Evolutionary conservation across 2,888 invertebrate species (phyloP), one percentile per base, ranked within the genome.

Genomic region (Anagyrus pseudococci): DNA sequence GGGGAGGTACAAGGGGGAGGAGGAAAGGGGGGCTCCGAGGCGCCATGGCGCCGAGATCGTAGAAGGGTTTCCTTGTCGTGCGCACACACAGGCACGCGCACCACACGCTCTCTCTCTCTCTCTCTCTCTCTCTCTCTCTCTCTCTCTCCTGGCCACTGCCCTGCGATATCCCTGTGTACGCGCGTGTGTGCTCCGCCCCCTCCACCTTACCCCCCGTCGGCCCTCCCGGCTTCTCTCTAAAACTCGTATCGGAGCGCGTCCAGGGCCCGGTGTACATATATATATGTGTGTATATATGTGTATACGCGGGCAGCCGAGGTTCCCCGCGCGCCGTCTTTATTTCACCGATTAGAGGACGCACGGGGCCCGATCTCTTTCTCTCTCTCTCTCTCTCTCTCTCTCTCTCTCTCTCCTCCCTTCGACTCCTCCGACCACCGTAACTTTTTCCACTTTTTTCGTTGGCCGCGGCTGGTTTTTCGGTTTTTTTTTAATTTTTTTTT

Each of bases 51-150:
- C 80, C 80, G 80, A 72, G 72, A 70, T 72, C 79, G 77, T 80
- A 81, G 80, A 81, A 81, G 80, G 80, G 80, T 81, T 81, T 81
- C 71, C 80, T 79, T 81, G 80, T 81, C 79, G 72, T 72, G 63
- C 72, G 67, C 73, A 63, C 72, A 71, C 73, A 68, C 69, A 66
- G 50, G 50, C 69, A 19, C 57, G 26, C 37, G 56, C 54, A 61
- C 19, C 57, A 59, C 59, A 66, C 62, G 62, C 64, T 56, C 64
- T 53, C 23, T 2, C n/a, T 23, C 25, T 25, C 29, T 7, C 29
- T 7, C 4, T 4, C 29, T 7, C 6, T 4, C 29, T 7, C 8
- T 37, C 33, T 15, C 15, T 29, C 4, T 15, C 33, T 4, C 33
- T 37, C 33, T 37, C 13, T 37, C 15, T 37, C 8, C 33, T 2